Evolutionary conservation across 1,140 invertebrate species (phyloP).

Genomic region (Apis mellifera): DNA sequence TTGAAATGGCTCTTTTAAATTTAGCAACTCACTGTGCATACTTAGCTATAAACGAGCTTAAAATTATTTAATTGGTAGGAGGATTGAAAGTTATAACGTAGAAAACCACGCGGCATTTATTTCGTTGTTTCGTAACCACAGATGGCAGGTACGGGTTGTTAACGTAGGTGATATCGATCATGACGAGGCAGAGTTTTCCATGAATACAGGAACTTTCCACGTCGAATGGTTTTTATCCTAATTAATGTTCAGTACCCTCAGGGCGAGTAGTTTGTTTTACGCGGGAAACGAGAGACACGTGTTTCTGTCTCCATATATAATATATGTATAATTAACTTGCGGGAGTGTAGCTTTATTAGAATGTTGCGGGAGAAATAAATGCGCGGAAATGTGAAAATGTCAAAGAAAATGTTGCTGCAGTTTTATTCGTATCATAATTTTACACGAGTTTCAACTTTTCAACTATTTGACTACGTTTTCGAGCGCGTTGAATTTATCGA

Average conservation of each 20-base stretch:
- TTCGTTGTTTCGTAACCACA: constrained; percentile 1
- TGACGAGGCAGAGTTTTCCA: constrained; percentile 2
- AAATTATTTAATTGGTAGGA: background rate
- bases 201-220: constrained; percentile 24
- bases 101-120: background rate
- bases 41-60: background rate
- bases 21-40: background rate
- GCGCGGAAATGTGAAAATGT: background rate
- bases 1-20: background rate
- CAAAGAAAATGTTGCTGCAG: background rate
- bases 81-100: background rate
- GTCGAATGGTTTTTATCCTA: constrained; percentile 42
- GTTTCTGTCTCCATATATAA: background rate
- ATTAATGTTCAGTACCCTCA: constrained; percentile 9
- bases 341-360: background rate
- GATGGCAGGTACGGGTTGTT: background rate
- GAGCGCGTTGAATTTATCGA: background rate
- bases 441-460: background rate
- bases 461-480: background rate
- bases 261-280: background rate
- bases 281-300: background rate
- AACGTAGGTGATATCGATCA: constrained; percentile 10
- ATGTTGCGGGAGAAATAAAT: background rate
- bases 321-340: background rate
- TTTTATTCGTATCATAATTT: constrained; percentile 26